Evolutionary conservation across 2,797 vertebrate genomes (phyloP).

Genomic region (Kryptolebias ocellatus): DNA sequence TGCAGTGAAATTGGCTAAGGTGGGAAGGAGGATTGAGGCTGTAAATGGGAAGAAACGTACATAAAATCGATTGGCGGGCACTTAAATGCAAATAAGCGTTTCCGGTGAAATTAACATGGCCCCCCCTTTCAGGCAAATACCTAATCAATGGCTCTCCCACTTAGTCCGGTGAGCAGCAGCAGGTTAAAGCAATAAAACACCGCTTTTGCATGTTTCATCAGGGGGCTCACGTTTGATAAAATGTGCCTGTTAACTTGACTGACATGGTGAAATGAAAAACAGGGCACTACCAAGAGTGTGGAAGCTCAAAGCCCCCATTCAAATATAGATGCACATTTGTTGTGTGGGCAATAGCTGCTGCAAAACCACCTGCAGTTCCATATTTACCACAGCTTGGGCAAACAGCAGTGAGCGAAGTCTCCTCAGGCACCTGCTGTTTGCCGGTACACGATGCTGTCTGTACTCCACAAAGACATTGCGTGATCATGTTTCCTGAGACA

Average conservation of each 20-base stretch:
- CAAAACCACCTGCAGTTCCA: conserved; percentile 68
- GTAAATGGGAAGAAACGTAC: conserved; percentile 54
- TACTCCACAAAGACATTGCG: conserved; percentile 44
- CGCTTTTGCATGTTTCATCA: conserved; percentile 45
- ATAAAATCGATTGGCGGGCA: conserved; percentile 51
- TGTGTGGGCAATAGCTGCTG: conserved; percentile 61
- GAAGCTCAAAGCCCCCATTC: conserved; percentile 21
- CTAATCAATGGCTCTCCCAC: conserved; percentile 69
- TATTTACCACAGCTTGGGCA: conserved; percentile 71
- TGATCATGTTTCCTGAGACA: conserved; percentile 62
- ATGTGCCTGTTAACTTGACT: conserved; percentile 52
- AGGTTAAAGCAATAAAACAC: conserved; percentile 72
- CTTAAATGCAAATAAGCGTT: conserved; percentile 75
- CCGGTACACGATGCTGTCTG: conserved; percentile 43
- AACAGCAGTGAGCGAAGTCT: conserved; percentile 57
- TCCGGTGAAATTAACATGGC: conserved; percentile 68
- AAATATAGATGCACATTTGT: conserved; percentile 45
- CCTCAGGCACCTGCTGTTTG: conserved; percentile 60
- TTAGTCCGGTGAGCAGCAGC: conserved; percentile 59
- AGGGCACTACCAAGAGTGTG: conserved; percentile 18
- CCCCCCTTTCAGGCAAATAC: conserved; percentile 54
- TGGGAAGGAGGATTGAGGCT: conserved; percentile 40
- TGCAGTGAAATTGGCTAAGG: conserved; percentile 54
- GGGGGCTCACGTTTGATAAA: conserved; percentile 56
- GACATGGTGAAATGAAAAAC: conserved; percentile 42